These are phyloP conservation scores for Caenorhabditis zanzibari DNA, from an alignment of 2,888 invertebrate species.

Conservation along the genomic window DNA sequence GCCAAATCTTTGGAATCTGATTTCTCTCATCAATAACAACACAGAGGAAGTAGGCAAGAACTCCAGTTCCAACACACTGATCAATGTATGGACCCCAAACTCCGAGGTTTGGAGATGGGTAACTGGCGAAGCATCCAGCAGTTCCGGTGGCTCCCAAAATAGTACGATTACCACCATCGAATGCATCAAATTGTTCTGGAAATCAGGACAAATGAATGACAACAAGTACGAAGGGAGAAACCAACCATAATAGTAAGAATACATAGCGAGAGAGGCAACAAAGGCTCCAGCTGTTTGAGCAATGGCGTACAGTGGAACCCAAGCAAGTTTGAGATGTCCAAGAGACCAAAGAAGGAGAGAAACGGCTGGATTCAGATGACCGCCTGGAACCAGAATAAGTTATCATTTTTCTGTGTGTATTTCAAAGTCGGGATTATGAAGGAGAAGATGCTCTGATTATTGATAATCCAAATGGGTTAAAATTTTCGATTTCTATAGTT, in stretches of 20 bases:
- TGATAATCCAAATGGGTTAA: no score
- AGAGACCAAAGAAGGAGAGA: slow-evolving; percentile 74
- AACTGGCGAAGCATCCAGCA: slow-evolving; percentile 77
- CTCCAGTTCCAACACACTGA: slow-evolving; percentile 79
- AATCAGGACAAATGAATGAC: background rate
- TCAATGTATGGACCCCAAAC: slow-evolving; percentile 76
- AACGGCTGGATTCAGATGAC: slow-evolving; percentile 78
- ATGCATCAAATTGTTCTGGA: slow-evolving; percentile 76
- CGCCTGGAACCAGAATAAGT: slow-evolving; percentile 59
- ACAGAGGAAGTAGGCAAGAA: slow-evolving; percentile 77
- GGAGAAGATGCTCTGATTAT: no score
- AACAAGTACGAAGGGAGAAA: background rate
- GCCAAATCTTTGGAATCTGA: slow-evolving; percentile 76
- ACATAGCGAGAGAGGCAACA: slow-evolving; percentile 74
- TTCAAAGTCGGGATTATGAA: no score
- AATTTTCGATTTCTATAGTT: no score
- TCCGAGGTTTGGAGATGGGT: slow-evolving; percentile 70
- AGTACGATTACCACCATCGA: slow-evolving; percentile 71
- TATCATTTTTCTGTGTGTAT: background rate
- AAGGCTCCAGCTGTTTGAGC: slow-evolving; percentile 76
- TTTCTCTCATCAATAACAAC: slow-evolving; percentile 79
- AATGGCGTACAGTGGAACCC: slow-evolving; percentile 68
- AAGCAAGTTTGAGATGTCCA: slow-evolving; percentile 72
- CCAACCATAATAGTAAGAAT: slow-evolving; percentile 74
- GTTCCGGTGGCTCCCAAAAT: slow-evolving; percentile 73